phyloP scores from a whole-genome alignment of 2,888 invertebrate species.

The Plusia festucae region DNA sequence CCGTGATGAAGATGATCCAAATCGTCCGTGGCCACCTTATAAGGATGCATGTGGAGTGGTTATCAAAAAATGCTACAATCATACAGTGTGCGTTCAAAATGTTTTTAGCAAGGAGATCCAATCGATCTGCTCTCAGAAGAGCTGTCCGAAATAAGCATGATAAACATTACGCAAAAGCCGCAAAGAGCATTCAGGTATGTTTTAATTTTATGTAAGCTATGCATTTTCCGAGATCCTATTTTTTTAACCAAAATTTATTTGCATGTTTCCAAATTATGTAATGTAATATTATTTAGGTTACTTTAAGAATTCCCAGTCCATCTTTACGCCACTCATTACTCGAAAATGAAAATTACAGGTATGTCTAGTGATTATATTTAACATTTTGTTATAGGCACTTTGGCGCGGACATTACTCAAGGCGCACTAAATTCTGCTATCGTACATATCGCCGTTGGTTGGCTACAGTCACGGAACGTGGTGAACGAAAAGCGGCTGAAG shows the following conservation, averaged over 20 bases:
- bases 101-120: conserved; percentile 73
- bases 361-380: no score
- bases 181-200: conserved; percentile 79
- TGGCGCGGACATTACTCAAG: conserved; percentile 84
- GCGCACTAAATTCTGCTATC: conserved; percentile 80
- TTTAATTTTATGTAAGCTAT: background rate
- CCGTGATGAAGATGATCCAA: conserved; percentile 76
- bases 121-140: conserved; percentile 72
- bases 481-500: conserved; percentile 79
- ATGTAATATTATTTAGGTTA: no score
- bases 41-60: conserved; percentile 78
- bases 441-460: conserved; percentile 81
- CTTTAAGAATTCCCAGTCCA: no score
- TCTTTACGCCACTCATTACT: no score
- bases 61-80: conserved; percentile 75
- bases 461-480: conserved; percentile 78
- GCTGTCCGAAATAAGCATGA: conserved; percentile 78
- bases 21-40: conserved; percentile 77
- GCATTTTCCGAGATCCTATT: no score
- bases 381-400: conserved; percentile 66
- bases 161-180: conserved; percentile 74
- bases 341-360: no score
- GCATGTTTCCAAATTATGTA: no score
- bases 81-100: conserved; percentile 82
- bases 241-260: no score